Evolutionary conservation across 2,797 vertebrate genomes (phyloP).

Genomic region (Pseudochromis fuscus): DNA sequence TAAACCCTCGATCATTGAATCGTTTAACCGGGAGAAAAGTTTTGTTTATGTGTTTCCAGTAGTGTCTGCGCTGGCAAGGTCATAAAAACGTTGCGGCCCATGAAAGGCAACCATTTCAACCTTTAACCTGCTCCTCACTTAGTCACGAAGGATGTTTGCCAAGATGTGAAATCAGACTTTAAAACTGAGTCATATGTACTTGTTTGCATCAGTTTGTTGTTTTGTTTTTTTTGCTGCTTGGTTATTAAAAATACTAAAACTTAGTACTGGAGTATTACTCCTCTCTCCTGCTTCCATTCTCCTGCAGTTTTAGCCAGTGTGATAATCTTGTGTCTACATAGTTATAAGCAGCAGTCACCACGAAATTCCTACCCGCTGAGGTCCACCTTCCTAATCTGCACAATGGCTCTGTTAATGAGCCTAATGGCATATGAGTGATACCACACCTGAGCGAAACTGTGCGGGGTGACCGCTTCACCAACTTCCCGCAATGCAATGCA

Average conservation of each 20-base stretch:
- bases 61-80: conserved; percentile 46
- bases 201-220: conserved; percentile 28
- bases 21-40: neutral
- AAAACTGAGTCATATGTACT: conserved; percentile 26
- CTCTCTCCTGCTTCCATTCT: neutral
- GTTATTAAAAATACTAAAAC: neutral
- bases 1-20: neutral
- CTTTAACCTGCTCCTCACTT: conserved; percentile 77
- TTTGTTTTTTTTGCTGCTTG: conserved; percentile 15
- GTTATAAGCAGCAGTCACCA: conserved; percentile 29
- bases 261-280: neutral
- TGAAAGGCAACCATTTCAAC: conserved; percentile 76
- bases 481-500: conserved; percentile 79
- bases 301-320: conserved; percentile 2
- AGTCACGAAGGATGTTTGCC: conserved; percentile 69
- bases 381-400: conserved; percentile 52
- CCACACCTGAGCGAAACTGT: conserved; percentile 76
- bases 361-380: conserved; percentile 45
- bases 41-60: conserved; percentile 28
- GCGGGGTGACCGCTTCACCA: conserved; percentile 75
- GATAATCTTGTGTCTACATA: conserved; percentile 17
- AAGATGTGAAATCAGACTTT: conserved; percentile 49
- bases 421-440: conserved; percentile 76
- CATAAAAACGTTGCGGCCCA: conserved; percentile 76
- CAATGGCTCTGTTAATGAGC: conserved; percentile 74